These are phyloP conservation scores for Dinothrombium tinctorium DNA, from an alignment of 1,140 invertebrate species.

Conservation along the genomic window DNA sequence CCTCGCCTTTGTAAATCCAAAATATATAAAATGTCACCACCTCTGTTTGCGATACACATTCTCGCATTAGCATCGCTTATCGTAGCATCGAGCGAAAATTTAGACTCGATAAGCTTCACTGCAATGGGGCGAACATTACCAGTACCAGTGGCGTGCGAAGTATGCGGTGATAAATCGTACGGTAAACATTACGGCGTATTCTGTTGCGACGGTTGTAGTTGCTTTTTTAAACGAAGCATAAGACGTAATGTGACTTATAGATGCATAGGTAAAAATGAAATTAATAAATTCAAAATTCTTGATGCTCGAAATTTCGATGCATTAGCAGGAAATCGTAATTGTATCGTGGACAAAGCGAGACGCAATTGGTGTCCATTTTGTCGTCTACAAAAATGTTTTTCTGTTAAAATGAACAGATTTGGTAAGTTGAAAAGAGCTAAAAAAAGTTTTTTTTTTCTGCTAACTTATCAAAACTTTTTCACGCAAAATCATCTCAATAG, in stretches of 20 bases:
- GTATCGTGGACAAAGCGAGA: constrained; percentile 50
- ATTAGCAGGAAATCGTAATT: constrained; percentile 45
- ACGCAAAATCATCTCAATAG: too few relatives aligned
- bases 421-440: constrained; percentile 31
- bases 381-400: constrained; percentile 48
- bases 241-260: constrained; percentile 39
- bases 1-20: too few relatives aligned
- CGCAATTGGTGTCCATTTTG: constrained; percentile 71
- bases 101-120: too few relatives aligned
- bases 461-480: too few relatives aligned
- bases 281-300: too few relatives aligned
- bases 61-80: too few relatives aligned
- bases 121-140: constrained; percentile 37
- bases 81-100: too few relatives aligned
- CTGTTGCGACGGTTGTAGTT: constrained; percentile 68
- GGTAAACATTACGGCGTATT: constrained; percentile 66
- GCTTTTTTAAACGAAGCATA: constrained; percentile 60
- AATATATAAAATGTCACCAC: too few relatives aligned
- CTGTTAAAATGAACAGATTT: constrained; percentile 47
- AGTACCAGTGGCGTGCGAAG: constrained; percentile 38
- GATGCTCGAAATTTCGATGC: too few relatives aligned
- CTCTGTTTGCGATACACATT: too few relatives aligned
- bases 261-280: constrained; percentile 56
- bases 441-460: too few relatives aligned
- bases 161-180: constrained; percentile 62